Evolutionary conservation across 2,888 invertebrate genomes (phyloP).

Genomic region (Glaucopsyche alexis): DNA sequence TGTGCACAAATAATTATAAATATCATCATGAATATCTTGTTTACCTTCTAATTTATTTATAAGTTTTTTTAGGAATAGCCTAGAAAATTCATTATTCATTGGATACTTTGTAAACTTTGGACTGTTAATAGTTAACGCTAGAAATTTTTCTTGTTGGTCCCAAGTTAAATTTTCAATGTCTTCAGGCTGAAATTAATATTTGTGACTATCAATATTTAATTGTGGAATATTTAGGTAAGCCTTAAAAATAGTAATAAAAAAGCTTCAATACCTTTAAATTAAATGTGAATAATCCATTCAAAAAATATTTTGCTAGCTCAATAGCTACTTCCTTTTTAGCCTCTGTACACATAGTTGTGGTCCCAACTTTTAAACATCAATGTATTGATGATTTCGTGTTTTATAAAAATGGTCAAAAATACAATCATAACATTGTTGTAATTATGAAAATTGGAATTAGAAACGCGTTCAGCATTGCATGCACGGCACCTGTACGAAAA

Average conservation of each 20-base stretch:
- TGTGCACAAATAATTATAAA: constrained; percentile 82
- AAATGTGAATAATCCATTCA: constrained; percentile 23
- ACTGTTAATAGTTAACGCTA: constrained; percentile 80
- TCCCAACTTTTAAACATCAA: background rate
- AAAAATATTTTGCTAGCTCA: constrained; percentile 1
- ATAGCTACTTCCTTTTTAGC: background rate
- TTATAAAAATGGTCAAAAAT: background rate
- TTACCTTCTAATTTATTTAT: constrained; percentile 78
- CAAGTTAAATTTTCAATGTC: constrained; percentile 58
- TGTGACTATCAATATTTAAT: background rate
- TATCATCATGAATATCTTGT: constrained; percentile 82
- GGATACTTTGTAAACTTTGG: constrained; percentile 80
- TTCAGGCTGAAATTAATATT: constrained; percentile 50
- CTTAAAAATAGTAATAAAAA: background rate
- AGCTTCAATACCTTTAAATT: constrained; percentile 22
- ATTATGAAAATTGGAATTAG: no score
- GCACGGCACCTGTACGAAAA: background rate
- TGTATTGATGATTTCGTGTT: background rate
- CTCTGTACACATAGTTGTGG: background rate
- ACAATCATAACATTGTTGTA: background rate
- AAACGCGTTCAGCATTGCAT: no score
- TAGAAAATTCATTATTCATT: constrained; percentile 81
- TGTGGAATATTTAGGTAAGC: background rate
- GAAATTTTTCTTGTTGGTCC: constrained; percentile 79
- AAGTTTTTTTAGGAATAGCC: constrained; percentile 83